These are phyloP conservation scores for Leistus spinibarbis DNA, from an alignment of 2,888 invertebrate genomes.

Conservation along the genomic window DNA sequence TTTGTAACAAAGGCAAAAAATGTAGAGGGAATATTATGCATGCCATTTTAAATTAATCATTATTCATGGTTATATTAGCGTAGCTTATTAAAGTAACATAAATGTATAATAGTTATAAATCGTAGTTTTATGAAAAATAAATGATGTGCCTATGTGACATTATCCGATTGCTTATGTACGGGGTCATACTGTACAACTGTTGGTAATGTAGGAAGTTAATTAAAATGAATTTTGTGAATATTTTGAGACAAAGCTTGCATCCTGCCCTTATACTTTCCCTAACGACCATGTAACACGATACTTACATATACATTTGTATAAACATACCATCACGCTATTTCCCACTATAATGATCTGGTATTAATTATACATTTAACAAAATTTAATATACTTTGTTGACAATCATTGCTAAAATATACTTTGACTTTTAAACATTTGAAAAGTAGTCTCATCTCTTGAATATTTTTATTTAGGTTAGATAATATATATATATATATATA, in stretches of 20 bases:
- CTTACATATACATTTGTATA: conserved; percentile 5
- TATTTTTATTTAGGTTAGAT: no score
- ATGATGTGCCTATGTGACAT: background rate
- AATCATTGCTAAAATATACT: no score
- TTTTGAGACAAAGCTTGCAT: conserved; percentile 13
- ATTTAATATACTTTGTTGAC: no score
- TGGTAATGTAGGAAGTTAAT: conserved; percentile 2
- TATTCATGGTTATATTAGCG: no score
- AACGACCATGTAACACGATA: conserved; percentile 14
- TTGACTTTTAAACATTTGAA: no score
- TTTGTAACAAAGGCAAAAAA: no score
- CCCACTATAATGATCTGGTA: background rate
- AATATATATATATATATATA: no score
- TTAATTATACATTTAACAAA: background rate
- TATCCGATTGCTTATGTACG: background rate
- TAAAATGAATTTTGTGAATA: conserved; percentile 9
- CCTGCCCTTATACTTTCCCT: conserved; percentile 8
- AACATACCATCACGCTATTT: background rate
- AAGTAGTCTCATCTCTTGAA: no score
- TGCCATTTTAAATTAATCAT: no score
- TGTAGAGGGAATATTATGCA: no score
- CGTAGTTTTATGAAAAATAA: background rate
- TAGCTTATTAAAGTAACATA: no score
- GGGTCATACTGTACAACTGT: background rate
- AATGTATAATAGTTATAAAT: background rate